Evolutionary conservation across 2,888 invertebrate genomes (phyloP).

Genomic region (Sialis lutaria): DNA sequence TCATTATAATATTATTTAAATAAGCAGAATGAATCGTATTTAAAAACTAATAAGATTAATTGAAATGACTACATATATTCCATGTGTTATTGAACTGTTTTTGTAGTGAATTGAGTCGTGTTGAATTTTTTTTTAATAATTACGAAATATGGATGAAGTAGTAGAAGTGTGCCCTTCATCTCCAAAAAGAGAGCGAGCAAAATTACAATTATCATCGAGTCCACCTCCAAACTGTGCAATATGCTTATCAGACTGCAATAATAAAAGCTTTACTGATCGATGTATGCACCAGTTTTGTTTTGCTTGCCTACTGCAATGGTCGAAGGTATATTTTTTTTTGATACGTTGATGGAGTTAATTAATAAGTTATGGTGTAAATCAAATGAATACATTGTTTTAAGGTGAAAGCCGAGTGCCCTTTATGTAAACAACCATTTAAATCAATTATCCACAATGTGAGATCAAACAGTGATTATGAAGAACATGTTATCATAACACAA

Average conservation of each 20-base stretch:
- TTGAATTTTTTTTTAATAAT: background rate
- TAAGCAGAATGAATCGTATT: too few relatives aligned
- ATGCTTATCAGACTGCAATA: conserved; percentile 69
- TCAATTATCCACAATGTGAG: conserved; percentile 86
- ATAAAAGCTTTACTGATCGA: conserved; percentile 82
- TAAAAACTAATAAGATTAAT: too few relatives aligned
- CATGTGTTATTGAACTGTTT: background rate
- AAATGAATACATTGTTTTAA: conserved; percentile 21
- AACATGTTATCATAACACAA: conserved; percentile 38
- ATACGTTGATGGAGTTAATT: background rate
- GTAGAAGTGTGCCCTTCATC: conserved; percentile 1
- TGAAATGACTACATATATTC: too few relatives aligned
- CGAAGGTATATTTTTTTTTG: conserved; percentile 39
- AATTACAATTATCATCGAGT: conserved; percentile 15
- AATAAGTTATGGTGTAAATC: too few relatives aligned
- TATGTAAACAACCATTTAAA: conserved; percentile 84
- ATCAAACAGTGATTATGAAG: conserved; percentile 74
- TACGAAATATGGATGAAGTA: background rate
- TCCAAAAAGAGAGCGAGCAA: conserved; percentile 1
- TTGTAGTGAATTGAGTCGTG: background rate
- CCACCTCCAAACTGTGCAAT: conserved; percentile 86
- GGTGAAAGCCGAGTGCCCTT: conserved; percentile 85
- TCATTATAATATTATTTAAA: too few relatives aligned
- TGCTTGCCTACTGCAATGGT: conserved; percentile 83
- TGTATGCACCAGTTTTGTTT: conserved; percentile 93